Evolutionary conservation across 2,113 vertebrate genomes (phyloP), one percentile per base, ranked within the genome.

Genomic region (Caranx ignobilis): DNA sequence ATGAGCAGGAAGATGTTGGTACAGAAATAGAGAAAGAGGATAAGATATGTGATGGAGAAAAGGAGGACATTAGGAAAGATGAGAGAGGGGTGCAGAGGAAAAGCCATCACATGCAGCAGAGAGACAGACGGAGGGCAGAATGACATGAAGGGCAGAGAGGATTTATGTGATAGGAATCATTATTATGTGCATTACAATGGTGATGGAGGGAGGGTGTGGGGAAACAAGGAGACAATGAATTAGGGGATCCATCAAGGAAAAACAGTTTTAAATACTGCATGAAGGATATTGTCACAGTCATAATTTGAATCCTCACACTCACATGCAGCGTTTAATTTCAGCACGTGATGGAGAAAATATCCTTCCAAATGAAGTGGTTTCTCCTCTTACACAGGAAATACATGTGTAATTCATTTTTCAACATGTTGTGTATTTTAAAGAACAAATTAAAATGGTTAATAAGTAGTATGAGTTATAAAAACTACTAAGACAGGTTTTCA

Each of bases 131-230:
- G 56, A 52, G 52, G 45, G n/a, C 70, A 85, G 79, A 41, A 31
- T 5, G 63, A 85, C 66, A 85, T 71, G 67, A 88, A 90, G 77
- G 78, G 71, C 86, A 82, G 35, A 61, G 81, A 83, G 83, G 90
- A 89, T 88, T 90, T 74, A 80, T 43, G 68, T 56, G 77, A 89
- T 71, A 67, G 62, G 50, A 71, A 60, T 71, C 71, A 37, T 80
- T 63, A 83, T 88, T 75, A 55, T 55, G 37, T 70, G 39, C 48
- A 18, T 55, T 60, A 48, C 78, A 69, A 75, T 43, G 57, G 41
- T 32, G 68, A 57, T 59, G 61, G 67, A 73, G 2, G 63, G 48
- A 15, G 70, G 45, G n/a, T 48, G 75, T 19, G 71, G 57, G 52
- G 70, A 41, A 70, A 65, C 61, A 71, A 37, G 32, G 45, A 55